A percentile compares a stretch with the other conserved stretches of the same genome.
Conservation (phyloP, 2,113 vertebrate genomes). For the Saguinus imperator region DNA sequence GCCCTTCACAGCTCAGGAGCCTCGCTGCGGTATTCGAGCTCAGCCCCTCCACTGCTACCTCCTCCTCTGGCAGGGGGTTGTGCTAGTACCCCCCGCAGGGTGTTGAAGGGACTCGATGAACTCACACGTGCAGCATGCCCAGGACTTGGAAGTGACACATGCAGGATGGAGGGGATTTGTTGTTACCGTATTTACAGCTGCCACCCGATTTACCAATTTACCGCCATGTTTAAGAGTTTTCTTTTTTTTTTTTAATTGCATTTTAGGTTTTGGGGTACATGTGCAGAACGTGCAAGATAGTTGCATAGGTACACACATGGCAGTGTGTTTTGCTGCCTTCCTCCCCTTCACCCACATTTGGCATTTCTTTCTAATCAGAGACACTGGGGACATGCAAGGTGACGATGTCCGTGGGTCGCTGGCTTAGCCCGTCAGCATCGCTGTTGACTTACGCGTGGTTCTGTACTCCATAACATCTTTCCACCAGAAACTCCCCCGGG, state of each 20-base stretch:
- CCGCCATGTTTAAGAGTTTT: not conserved
- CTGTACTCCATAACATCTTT: not conserved
- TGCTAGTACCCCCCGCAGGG: accelerated
- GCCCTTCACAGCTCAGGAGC: accelerated
- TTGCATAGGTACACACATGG: too few species aligned
- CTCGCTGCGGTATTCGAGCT: accelerated
- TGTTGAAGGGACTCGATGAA: not conserved
- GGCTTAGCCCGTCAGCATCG: accelerated
- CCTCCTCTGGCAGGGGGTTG: not conserved
- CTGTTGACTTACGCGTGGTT: accelerated
- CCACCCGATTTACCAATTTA: not conserved
- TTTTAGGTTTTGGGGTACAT: too few species aligned
- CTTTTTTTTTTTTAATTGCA: too few species aligned
- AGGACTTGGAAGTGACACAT: accelerated
- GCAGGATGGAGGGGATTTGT: too few species aligned
- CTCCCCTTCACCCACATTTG: too few species aligned
- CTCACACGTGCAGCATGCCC: not conserved
- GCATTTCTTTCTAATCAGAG: not conserved
- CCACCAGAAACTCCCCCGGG: accelerated
- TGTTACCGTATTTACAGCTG: accelerated
- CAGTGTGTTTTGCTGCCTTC: too few species aligned
- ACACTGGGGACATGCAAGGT: not conserved
- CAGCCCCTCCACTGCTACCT: not conserved
- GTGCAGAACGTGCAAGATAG: too few species aligned
- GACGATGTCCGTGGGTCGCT: accelerated